Percentiles rank a stretch among this genome's conserved stretches.
These are phyloP conservation scores for Linhomoeus sp. DNA, from an alignment of 2,888 invertebrate genomes.

Conservation along the genomic window DNA sequence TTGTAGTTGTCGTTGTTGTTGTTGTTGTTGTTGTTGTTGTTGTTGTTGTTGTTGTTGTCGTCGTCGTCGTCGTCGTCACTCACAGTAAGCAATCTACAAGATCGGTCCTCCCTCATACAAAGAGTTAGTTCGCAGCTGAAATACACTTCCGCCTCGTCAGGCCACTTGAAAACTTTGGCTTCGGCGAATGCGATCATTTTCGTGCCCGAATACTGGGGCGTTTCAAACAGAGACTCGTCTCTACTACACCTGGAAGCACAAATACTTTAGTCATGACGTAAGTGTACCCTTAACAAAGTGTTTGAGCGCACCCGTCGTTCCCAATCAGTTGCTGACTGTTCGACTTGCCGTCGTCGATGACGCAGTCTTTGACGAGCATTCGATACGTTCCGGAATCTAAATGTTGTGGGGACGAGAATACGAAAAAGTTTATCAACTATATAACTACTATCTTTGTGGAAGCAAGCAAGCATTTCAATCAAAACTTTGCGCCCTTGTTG, in stretches of 20 bases:
- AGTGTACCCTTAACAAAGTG: neutral
- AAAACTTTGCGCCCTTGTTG: no score
- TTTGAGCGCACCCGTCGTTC: slow-evolving; percentile 2
- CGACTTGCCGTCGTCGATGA: slow-evolving; percentile 6
- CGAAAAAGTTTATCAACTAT: no score
- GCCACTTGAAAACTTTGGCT: slow-evolving; percentile 8
- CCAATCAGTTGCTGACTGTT: slow-evolving; percentile 3
- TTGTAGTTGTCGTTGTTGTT: no score
- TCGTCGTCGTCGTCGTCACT: no score
- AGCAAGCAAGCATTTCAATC: no score
- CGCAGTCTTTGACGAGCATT: slow-evolving; percentile 6
- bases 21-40: no score
- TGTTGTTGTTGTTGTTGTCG: no score
- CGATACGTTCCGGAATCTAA: slow-evolving; percentile 2
- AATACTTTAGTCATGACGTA: neutral
- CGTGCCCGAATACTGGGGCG: slow-evolving; percentile 1
- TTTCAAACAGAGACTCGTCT: slow-evolving; percentile 1
- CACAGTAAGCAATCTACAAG: no score
- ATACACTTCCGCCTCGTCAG: slow-evolving; percentile 6
- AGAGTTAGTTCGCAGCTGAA: slow-evolving; percentile 6
- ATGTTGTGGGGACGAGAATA: neutral
- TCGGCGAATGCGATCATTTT: slow-evolving; percentile 2
- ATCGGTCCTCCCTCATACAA: slow-evolving; percentile 3
- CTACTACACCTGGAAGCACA: slow-evolving; percentile 1
- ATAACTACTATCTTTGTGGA: no score